Percentiles rank a stretch among this genome's conserved stretches.
Conservation (phyloP, 2,113 vertebrate genomes). For the Marmota flaviventris region DNA sequence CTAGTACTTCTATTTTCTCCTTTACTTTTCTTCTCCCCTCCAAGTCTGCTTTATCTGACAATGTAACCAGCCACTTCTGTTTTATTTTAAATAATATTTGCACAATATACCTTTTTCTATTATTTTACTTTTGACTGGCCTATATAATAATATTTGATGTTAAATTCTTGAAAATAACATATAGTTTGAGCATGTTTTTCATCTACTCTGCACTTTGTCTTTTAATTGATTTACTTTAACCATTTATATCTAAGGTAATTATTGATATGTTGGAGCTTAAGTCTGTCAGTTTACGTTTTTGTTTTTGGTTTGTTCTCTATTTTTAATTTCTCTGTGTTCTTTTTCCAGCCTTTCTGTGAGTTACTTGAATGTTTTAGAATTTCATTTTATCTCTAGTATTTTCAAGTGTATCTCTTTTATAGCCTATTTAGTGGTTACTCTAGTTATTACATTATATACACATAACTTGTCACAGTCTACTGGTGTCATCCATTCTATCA, state of each 20-base stretch:
- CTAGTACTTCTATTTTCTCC: neutral
- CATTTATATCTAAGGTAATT: constrained; percentile 19
- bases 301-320: neutral
- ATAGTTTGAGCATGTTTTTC: neutral
- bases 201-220: neutral
- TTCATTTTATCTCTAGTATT: constrained; percentile 34
- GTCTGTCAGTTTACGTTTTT: constrained; percentile 1
- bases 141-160: neutral
- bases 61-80: neutral
- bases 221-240: neutral
- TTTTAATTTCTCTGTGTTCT: neutral
- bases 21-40: neutral
- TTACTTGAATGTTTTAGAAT: constrained; percentile 41
- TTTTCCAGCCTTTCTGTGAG: neutral
- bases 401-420: neutral
- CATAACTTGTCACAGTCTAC: constrained; percentile 28
- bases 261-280: neutral
- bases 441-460: neutral
- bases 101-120: neutral
- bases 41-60: constrained; percentile 16
- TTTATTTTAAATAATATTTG: constrained; percentile 28
- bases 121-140: constrained; percentile 19
- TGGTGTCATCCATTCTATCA: constrained; percentile 19
- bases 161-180: neutral
- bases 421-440: neutral